Evolutionary conservation across 2,113 vertebrate species (phyloP).

Genomic region (Podiceps cristatus): DNA sequence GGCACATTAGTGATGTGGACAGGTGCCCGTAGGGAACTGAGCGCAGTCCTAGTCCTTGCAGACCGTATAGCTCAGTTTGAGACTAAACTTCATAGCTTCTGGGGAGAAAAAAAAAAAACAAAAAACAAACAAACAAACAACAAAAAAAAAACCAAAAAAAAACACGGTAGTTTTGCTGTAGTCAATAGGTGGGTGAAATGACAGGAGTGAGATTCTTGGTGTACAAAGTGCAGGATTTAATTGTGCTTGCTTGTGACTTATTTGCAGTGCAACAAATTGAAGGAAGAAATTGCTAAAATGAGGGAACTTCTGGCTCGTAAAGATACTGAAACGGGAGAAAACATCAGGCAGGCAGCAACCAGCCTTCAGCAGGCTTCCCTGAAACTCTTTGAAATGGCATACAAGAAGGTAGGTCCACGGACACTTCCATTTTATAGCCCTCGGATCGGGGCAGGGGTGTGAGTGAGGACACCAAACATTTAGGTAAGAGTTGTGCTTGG

Average conservation of each 20-base stretch:
- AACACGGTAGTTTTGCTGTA: not conserved
- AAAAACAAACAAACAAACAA: too few relatives aligned
- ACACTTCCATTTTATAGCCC: too few relatives aligned
- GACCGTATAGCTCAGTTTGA: not conserved
- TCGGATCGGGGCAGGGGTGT: not conserved
- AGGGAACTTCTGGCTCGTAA: conserved; percentile 91
- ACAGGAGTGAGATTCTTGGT: not conserved
- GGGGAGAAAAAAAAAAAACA: not conserved
- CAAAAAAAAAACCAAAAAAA: not conserved
- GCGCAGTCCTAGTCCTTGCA: not conserved
- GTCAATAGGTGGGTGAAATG: not conserved
- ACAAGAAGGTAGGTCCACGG: conserved; percentile 88
- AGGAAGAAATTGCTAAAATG: conserved; percentile 94
- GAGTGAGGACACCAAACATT: rapidly evolving
- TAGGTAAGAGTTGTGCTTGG: not conserved
- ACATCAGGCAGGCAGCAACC: conserved; percentile 92
- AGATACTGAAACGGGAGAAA: conserved; percentile 94
- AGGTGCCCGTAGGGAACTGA: not conserved
- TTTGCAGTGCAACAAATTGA: conserved; percentile 91
- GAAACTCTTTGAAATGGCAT: conserved; percentile 99
- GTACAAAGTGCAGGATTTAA: not conserved
- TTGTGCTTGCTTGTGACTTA: not conserved
- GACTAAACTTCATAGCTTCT: not conserved
- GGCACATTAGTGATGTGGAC: not conserved
- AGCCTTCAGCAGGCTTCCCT: conserved; percentile 94